Percentiles rank a stretch among this genome's conserved stretches.
Conservation (phyloP, 2,797 vertebrate species). For the Coccyzus lansbergi region DNA sequence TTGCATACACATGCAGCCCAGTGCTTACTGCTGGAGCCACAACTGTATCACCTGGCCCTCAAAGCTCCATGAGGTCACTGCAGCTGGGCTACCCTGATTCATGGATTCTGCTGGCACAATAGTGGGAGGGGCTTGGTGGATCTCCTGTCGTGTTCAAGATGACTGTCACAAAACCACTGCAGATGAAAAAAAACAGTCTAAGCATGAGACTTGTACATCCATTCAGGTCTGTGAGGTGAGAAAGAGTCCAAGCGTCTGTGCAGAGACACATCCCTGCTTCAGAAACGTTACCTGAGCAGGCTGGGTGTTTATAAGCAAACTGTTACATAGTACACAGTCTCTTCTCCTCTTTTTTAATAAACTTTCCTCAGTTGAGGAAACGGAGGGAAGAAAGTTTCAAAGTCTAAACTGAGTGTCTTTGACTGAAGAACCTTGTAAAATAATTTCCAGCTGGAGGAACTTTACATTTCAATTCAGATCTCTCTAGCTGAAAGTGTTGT, state of each 20-base stretch:
- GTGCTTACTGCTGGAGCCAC: not conserved
- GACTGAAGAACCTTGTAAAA: not conserved
- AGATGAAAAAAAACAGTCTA: not conserved
- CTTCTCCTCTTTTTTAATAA: not conserved
- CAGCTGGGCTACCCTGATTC: not conserved
- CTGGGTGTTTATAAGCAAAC: not conserved
- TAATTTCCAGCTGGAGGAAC: not conserved
- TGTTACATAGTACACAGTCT: not conserved
- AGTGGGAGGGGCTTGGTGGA: not conserved
- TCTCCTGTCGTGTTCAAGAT: not conserved
- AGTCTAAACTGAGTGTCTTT: not conserved
- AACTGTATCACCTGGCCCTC: rapidly evolving
- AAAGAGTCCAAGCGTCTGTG: rapidly evolving
- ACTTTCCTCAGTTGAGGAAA: not conserved
- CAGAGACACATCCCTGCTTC: not conserved
- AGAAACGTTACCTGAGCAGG: not conserved
- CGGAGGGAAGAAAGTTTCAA: not conserved
- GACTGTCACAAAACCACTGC: not conserved
- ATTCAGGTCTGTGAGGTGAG: not conserved
- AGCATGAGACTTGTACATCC: not conserved
- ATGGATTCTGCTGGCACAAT: not conserved
- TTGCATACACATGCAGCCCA: not conserved
- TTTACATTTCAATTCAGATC: not conserved
- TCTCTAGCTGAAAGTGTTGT: not conserved
- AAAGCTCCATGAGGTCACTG: not conserved